Evolutionary conservation across 2,888 invertebrate genomes (phyloP).

Genomic region (Phragmatobia fuliginosa): DNA sequence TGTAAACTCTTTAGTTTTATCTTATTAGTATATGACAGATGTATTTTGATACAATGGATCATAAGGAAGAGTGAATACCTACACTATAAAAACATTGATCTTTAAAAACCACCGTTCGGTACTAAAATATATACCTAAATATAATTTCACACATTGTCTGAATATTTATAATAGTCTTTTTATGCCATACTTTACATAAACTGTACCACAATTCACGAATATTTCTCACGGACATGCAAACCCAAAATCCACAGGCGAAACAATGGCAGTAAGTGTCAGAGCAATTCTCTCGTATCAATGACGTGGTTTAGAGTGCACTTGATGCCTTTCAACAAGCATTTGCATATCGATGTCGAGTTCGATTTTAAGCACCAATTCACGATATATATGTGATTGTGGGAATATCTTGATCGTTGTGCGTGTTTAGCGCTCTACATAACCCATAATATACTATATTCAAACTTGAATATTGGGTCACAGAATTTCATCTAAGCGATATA

Average conservation of each 20-base stretch:
- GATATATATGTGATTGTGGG: conserved; percentile 47
- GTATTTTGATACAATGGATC: no score
- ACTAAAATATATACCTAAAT: background rate
- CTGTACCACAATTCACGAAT: conserved; percentile 2
- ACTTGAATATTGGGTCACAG: background rate
- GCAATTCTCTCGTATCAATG: conserved; percentile 59
- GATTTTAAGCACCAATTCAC: conserved; percentile 40
- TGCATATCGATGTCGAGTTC: conserved; percentile 80
- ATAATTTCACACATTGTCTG: background rate
- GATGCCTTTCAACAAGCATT: conserved; percentile 69
- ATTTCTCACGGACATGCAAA: conserved; percentile 66
- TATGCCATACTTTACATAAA: background rate
- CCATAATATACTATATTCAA: background rate
- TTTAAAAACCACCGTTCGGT: no score
- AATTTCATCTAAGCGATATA: background rate
- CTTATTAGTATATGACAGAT: no score
- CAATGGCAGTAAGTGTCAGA: conserved; percentile 76
- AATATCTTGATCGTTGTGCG: conserved; percentile 20
- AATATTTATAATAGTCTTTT: background rate
- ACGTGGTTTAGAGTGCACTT: conserved; percentile 69
- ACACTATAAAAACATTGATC: no score
- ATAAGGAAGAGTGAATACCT: no score
- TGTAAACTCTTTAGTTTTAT: no score
- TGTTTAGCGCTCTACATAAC: background rate
- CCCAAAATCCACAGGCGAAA: conserved; percentile 59